Evolutionary conservation across 2,113 vertebrate genomes (phyloP), one percentile per base, ranked within the genome.

Genomic region (Piprites chloris): DNA sequence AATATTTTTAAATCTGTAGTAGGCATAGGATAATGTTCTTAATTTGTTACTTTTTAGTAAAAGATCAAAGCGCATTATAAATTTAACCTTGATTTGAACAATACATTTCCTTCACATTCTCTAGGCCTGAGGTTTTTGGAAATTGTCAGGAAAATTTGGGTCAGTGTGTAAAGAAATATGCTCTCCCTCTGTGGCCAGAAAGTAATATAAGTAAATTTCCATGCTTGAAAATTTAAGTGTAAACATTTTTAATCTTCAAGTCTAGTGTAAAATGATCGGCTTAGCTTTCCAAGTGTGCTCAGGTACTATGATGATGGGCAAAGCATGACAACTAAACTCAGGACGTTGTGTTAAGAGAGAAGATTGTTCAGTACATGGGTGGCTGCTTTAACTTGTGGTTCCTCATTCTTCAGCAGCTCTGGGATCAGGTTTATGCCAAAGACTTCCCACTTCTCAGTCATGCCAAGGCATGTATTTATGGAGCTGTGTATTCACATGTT

Each of bases 1-100:
- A 77, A 83, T 94, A 42, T 84, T 94, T 95, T 92, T 88, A 91
- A 94, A 89, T 96, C 93, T 94, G 68, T 88, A 44, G 68, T 90
- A 93, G 68, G 73, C 88, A 94, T 39, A 92, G 81, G 88, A 93
- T 96, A 95, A 96, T 86, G 85, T 92, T 96, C 83, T 93, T 95
- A 96, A 88, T 92, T 93, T 94, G 68, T 86, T 92, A 84, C 46
- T 96, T 95, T 96, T 90, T 81, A 77, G 68, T 44, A 41, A 61
- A 88, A 96, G 80, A 95, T 95, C 93, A 95, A 96, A 97, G 92
- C n/a, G 20, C 65, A 85, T 96, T 96, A 90, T 81, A 75, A 87
- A 95, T 95, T 77, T 75, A 96, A 91, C 85, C 74, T 95, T 91
- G 87, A 94, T 92, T 90, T 71, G 41, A 94, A 93, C 73, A 93